These are phyloP conservation scores for Psittacus erithacus DNA, from an alignment of 2,113 vertebrate species.

Conservation along the genomic window DNA sequence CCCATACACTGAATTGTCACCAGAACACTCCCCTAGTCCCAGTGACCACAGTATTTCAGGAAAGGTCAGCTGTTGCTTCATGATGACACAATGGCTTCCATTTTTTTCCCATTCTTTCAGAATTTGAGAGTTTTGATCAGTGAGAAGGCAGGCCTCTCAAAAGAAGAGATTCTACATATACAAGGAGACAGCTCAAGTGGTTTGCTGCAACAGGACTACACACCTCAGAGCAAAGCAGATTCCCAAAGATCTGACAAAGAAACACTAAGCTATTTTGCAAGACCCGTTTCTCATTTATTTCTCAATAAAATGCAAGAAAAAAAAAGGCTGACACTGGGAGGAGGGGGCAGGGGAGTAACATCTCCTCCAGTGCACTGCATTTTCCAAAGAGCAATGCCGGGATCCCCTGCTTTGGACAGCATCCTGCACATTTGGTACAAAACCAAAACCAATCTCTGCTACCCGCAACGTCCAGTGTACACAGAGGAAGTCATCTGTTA, in stretches of 20 bases:
- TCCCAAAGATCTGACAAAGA: background rate
- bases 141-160: background rate
- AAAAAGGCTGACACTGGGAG: background rate
- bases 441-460: background rate
- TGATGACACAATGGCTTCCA: background rate
- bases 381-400: background rate
- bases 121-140: background rate
- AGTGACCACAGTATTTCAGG: background rate
- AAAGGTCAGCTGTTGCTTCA: background rate
- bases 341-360: background rate
- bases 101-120: background rate
- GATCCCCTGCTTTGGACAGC: background rate
- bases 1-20: background rate
- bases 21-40: background rate
- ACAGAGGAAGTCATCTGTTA: background rate
- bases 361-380: background rate
- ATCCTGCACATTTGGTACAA: background rate
- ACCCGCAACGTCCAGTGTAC: background rate
- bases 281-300: background rate
- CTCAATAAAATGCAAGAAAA: background rate
- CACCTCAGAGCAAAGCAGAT: background rate
- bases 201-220: background rate
- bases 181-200: background rate
- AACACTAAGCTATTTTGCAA: background rate
- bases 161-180: background rate